Evolutionary conservation across 2,888 invertebrate genomes (phyloP).

Genomic region (Callyntrura guangdongensis): DNA sequence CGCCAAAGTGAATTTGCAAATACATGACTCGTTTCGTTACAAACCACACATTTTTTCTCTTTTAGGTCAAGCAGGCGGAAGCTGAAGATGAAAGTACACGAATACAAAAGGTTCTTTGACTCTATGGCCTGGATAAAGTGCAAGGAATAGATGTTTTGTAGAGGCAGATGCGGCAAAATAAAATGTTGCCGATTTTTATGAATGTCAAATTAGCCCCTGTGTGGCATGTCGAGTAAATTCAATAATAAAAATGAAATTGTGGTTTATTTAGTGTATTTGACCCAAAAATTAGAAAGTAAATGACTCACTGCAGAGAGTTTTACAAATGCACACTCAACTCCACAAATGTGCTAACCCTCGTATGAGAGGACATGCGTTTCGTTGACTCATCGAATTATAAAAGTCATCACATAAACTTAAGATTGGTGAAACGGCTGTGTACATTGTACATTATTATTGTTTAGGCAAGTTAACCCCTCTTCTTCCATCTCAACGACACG

Average conservation of each 20-base stretch:
- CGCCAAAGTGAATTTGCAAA: too few species aligned
- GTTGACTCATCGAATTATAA: slow-evolving; percentile 49
- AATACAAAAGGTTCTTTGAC: slow-evolving; percentile 62
- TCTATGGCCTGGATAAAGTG: slow-evolving; percentile 50
- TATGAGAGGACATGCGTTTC: neutral
- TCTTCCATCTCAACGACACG: slow-evolving; percentile 45
- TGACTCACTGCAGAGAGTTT: slow-evolving; percentile 36
- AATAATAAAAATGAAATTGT: neutral
- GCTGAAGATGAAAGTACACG: slow-evolving; percentile 4
- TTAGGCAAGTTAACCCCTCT: slow-evolving; percentile 6
- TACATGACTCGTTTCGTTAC: too few species aligned
- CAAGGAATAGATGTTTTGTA: neutral
- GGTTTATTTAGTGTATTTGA: neutral
- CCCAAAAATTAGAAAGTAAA: neutral
- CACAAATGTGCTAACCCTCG: neutral
- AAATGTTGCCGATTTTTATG: neutral
- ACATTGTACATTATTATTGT: neutral
- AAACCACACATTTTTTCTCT: slow-evolving; percentile 19
- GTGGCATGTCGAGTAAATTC: neutral
- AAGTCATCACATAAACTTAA: neutral
- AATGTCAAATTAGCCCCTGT: neutral
- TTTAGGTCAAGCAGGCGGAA: slow-evolving; percentile 48
- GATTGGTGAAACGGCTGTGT: neutral
- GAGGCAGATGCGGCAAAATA: neutral
- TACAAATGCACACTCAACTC: neutral